Percentiles rank a stretch among this genome's conserved stretches.
These are phyloP conservation scores for Kuschelorhynchus macadamiae DNA, from an alignment of 2,888 invertebrate genomes.

Conservation along the genomic window DNA sequence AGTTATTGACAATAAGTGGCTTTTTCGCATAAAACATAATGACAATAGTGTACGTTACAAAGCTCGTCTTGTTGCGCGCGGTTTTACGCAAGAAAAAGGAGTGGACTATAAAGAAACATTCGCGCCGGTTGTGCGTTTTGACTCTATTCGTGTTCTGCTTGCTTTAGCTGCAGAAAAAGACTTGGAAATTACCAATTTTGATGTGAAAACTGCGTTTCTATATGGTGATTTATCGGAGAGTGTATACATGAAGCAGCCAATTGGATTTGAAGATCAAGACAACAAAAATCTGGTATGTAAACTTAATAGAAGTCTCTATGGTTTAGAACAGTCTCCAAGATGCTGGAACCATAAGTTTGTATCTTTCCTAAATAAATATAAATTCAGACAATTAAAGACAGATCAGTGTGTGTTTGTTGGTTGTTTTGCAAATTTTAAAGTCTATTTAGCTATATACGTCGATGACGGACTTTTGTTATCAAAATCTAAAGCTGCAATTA, in stretches of 20 bases:
- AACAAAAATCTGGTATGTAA: conserved; percentile 26
- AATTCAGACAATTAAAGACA: conserved; percentile 18
- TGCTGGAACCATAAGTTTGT: neutral
- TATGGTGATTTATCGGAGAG: conserved; percentile 36
- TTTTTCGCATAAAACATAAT: no score
- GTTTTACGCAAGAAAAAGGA: conserved; percentile 36
- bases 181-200: conserved; percentile 17
- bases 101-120: conserved; percentile 33
- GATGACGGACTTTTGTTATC: conserved; percentile 10
- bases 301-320: conserved; percentile 31
- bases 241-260: conserved; percentile 41
- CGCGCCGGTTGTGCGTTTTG: conserved; percentile 37
- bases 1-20: conserved; percentile 42
- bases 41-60: conserved; percentile 29
- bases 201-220: conserved; percentile 38
- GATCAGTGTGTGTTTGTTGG: no score
- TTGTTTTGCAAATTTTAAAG: conserved; percentile 2
- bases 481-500: conserved; percentile 1
- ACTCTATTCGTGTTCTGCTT: conserved; percentile 30
- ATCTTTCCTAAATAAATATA: no score
- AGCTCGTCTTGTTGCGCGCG: conserved; percentile 33
- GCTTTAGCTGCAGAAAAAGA: conserved; percentile 30
- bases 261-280: conserved; percentile 24
- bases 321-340: neutral
- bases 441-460: conserved; percentile 3